Evolutionary conservation across 1,140 invertebrate genomes (phyloP), one percentile per base, ranked within the genome.

Genomic region (Hylyphantes graminicola): DNA sequence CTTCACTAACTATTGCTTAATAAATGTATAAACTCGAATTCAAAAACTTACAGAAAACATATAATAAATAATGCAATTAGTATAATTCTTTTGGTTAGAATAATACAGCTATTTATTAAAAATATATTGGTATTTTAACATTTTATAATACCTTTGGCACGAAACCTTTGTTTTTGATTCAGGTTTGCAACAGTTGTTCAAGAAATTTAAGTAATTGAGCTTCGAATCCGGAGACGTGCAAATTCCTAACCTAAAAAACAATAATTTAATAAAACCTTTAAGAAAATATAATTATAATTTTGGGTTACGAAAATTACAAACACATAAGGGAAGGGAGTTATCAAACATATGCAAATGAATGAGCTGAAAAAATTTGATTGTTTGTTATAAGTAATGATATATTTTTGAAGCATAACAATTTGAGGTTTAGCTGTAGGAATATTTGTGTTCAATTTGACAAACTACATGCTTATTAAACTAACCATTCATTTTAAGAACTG

Each of bases 151-250:
- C 68, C 50, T 70, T 19, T 70, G 15, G 13, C 6, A 7, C 7
- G 50, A n/a, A 13, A 53, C 54, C 11, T 70, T 15, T 0, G 7
- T 21, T 53, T 51, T n/a, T 3, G 48, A 8, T 53, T 51, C 17
- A 11, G 68, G 7, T 54, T 70, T 70, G 12, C 68, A 70, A 70
- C 17, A 53, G n/a, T 51, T 59, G 9, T 81, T 21, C 17, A 81
- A 13, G 10, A 81, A 81, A 53, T 73, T 21, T 63, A 53, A 35
- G 61, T 72, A 81, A 8, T 19, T 8, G 2, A 81, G n/a, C 35
- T 63, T 81, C 19, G 21, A 13, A 13, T 70, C 67, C 51, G 78
- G 48, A 70, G 13, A 11, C n/a, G 54, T 15, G 10, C 55, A 54
- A 54, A 64, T 57, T 19, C 54, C 54, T 65, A 77, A 53, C n/a